Evolutionary conservation across 2,888 invertebrate genomes (phyloP), one percentile per base, ranked within the genome.

Genomic region (Lysandra bellargus): DNA sequence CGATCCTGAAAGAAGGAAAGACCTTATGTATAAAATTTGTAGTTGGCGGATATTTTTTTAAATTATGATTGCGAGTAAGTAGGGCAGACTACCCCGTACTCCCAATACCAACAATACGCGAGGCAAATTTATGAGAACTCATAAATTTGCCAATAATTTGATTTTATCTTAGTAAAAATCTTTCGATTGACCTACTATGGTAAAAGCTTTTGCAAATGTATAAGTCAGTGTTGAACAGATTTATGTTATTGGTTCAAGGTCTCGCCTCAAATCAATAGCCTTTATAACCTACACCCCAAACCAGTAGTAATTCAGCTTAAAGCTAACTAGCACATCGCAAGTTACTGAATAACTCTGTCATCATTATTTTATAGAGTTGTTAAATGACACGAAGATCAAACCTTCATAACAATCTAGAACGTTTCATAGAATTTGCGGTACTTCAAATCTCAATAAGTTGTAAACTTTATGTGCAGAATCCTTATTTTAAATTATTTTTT

Each of bases 1-100:
- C 7, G 92, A 90, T 37, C 94, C 95, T 94, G 87, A 53, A 91
- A 89, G 57, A 23, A 23, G 1, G 44, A 17, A 74, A n/a, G 44
- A 44, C n/a, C 4, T n/a, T 40, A 40, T 40, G 6, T 40, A 4
- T 69, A 69, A 12, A 53, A 57, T 4, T 44, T 14, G 53, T 53
- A 53, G 53, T 12, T 53, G 14, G 14, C 4, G 14, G 14, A 17
- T 57, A 17, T 53, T 53, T 53, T 14, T 4, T 53, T 14, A 2
- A 49, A 1, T 49, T 53, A 14, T 14, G 14, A 53, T 3, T 14
- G 9, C 12, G 14, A 53, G 14, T 53, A 53, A 53, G 9, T 53
- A 9, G 53, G 53, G 14, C 44, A 44, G 40, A 44, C 53, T 12
- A 14, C 53, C 0, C 53, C 12, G 4, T 44, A 7, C 40, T 4